These are phyloP conservation scores for Prorops nasuta DNA, from an alignment of 1,140 invertebrate genomes.

Conservation along the genomic window DNA sequence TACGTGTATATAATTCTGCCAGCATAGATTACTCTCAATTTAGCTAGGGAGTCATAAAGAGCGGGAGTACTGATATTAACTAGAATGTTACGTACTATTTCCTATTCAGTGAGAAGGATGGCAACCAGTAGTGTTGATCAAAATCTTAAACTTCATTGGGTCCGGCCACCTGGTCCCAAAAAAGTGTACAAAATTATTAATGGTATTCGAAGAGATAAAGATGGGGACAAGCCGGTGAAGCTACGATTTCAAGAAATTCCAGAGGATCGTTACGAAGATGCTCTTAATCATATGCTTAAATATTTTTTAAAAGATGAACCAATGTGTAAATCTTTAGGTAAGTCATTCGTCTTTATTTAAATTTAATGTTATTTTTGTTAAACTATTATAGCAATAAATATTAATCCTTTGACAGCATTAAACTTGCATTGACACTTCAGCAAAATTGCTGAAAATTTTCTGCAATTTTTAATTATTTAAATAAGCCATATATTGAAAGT, in stretches of 20 bases:
- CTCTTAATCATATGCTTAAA: constrained; percentile 35
- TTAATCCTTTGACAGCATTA: no score
- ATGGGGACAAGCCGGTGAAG: constrained; percentile 16
- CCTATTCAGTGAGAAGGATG: no score
- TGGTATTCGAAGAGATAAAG: background rate
- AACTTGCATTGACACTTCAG: no score
- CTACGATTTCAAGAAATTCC: constrained; percentile 46
- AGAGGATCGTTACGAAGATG: constrained; percentile 41
- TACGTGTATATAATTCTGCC: background rate
- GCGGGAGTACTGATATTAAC: background rate
- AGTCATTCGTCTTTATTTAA: constrained; percentile 10
- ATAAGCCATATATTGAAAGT: no score
- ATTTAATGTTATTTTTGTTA: background rate
- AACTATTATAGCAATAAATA: no score
- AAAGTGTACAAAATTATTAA: constrained; percentile 23
- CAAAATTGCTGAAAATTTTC: no score
- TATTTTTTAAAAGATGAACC: constrained; percentile 42
- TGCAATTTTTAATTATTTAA: no score
- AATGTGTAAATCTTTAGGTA: constrained; percentile 28
- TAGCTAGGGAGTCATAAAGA: background rate
- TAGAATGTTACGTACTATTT: no score
- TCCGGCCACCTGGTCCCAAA: constrained; percentile 27
- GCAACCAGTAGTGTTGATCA: background rate
- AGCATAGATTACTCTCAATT: background rate
- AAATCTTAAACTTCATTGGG: constrained; percentile 7